phyloP scores from a whole-genome alignment of 2,797 vertebrate genomes.

The Otus scops region DNA sequence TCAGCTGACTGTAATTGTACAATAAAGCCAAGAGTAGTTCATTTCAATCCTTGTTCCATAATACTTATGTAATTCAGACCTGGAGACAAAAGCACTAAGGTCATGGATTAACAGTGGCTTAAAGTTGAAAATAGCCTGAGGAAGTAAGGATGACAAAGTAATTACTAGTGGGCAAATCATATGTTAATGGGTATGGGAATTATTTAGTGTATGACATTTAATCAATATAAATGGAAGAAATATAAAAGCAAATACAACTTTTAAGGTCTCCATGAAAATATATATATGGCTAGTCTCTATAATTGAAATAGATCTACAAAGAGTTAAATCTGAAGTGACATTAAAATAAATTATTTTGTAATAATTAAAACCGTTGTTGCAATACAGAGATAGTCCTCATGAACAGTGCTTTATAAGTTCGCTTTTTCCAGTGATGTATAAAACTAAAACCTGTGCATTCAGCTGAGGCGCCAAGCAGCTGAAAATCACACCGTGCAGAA shows the following conservation, averaged over 20 bases:
- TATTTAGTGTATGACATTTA: constrained; percentile 64
- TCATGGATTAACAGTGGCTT: constrained; percentile 74
- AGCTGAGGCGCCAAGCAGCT: background rate
- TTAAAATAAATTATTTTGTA: background rate
- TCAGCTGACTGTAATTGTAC: constrained; percentile 40
- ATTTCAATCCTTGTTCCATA: constrained; percentile 47
- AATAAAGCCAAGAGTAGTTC: constrained; percentile 48
- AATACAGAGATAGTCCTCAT: background rate
- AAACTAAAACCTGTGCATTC: background rate
- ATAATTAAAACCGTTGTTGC: background rate
- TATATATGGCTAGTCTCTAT: background rate
- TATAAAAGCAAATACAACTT: constrained; percentile 43
- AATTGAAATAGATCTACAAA: background rate
- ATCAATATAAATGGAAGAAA: constrained; percentile 57
- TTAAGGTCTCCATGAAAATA: background rate
- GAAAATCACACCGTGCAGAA: background rate
- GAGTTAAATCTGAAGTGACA: constrained; percentile 12
- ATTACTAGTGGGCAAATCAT: constrained; percentile 65
- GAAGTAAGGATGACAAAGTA: constrained; percentile 74
- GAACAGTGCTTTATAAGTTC: background rate
- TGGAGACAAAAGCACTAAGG: constrained; percentile 39
- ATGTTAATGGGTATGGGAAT: constrained; percentile 54
- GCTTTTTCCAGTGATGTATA: background rate
- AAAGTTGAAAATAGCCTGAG: constrained; percentile 73
- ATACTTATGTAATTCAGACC: constrained; percentile 41